Conservation (phyloP, 2,113 vertebrate species). For the Neotragus moschatus region DNA sequence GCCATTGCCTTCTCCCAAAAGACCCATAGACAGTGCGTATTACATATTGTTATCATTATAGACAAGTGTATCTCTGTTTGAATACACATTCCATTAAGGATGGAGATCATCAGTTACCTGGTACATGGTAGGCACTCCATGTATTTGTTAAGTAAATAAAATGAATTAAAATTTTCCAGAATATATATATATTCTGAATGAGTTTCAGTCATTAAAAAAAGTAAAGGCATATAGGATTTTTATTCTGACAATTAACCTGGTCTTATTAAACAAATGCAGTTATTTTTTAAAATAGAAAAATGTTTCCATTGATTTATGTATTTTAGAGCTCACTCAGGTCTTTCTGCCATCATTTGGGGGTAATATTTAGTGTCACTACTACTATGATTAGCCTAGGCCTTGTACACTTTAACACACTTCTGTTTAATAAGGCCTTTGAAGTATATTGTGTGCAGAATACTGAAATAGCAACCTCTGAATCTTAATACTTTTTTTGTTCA, state of each 20-base stretch:
- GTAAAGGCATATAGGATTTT: background rate
- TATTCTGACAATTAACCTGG: background rate
- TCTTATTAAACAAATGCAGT: background rate
- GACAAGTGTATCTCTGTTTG: background rate
- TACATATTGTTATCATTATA: background rate
- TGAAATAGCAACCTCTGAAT: background rate
- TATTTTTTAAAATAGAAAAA: background rate
- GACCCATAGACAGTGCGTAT: background rate
- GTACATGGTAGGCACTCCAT: background rate
- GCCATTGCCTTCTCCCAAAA: no score
- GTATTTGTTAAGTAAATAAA: background rate
- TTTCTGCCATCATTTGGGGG: background rate
- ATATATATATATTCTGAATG: background rate
- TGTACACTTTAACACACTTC: background rate
- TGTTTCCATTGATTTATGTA: background rate
- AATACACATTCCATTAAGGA: background rate
- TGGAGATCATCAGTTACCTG: background rate
- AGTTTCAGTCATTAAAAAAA: background rate
- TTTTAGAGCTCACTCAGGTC: background rate
- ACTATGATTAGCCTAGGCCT: background rate
- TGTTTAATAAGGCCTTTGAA: background rate
- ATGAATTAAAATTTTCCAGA: background rate
- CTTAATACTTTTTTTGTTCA: background rate
- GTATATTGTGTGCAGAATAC: background rate
- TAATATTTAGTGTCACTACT: background rate